Conservation (phyloP, 2,113 vertebrate genomes). For the Apteryx owenii region DNA sequence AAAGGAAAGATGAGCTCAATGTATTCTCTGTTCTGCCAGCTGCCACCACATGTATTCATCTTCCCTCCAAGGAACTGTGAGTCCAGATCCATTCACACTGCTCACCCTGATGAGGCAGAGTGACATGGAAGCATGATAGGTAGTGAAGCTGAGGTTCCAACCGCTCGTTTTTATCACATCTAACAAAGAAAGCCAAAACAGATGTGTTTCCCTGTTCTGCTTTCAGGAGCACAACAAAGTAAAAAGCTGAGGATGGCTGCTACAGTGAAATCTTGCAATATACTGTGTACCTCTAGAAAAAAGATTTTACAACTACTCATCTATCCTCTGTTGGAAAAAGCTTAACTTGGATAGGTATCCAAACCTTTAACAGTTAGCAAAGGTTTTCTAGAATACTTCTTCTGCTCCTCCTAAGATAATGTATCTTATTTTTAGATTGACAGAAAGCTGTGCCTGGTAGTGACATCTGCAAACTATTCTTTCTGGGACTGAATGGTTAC, state of each 20-base stretch:
- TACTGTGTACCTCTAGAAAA: not conserved
- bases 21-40: constrained; percentile 51
- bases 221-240: constrained; percentile 3
- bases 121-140: constrained; percentile 33
- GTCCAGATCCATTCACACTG: constrained; percentile 12
- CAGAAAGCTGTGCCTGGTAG: constrained; percentile 52
- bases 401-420: not conserved
- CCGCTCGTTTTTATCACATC: not conserved
- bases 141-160: not conserved
- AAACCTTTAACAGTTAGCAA: not conserved
- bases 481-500: constrained; percentile 44
- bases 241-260: not conserved
- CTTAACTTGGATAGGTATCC: not conserved
- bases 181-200: constrained; percentile 31
- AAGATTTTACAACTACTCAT: not conserved
- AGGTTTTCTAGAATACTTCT: constrained; percentile 37
- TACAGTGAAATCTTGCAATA: not conserved
- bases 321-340: not conserved
- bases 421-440: constrained; percentile 57
- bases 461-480: constrained; percentile 57
- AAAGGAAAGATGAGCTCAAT: constrained; percentile 15
- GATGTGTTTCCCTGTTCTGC: constrained; percentile 12
- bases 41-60: constrained; percentile 35
- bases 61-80: constrained; percentile 5
- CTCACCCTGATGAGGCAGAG: constrained; percentile 35